A percentile compares a stretch with the other conserved stretches of the same genome.
Conservation (phyloP, 2,797 vertebrate species). For the Picus viridis region DNA sequence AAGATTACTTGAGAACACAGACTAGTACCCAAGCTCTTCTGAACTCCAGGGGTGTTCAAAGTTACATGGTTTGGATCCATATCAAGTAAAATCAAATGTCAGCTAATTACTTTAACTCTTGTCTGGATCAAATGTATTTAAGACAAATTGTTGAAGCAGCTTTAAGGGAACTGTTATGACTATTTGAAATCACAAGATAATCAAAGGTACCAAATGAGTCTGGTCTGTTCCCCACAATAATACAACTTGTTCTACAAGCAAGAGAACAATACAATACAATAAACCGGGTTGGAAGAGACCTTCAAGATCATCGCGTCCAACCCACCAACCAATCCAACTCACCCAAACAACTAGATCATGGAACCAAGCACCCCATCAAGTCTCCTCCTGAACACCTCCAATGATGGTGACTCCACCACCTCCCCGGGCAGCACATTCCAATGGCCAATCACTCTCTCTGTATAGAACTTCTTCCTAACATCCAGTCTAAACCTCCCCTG, state of each 20-base stretch:
- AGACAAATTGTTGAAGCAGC: background rate
- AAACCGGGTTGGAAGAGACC: too few species aligned
- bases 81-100: conserved; percentile 54
- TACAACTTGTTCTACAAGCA: conserved; percentile 18
- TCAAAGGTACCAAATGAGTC: background rate
- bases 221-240: conserved; percentile 36
- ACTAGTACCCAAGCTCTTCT: conserved; percentile 43
- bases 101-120: conserved; percentile 63
- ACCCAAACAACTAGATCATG: too few species aligned
- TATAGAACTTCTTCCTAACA: too few species aligned
- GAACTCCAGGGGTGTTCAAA: conserved; percentile 40
- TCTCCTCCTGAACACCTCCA: too few species aligned
- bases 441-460: too few species aligned
- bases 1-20: conserved; percentile 51
- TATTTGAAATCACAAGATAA: conserved; percentile 48
- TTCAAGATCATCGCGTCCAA: too few species aligned
- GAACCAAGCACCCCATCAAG: too few species aligned
- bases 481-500: too few species aligned
- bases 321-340: too few species aligned
- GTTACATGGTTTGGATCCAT: conserved; percentile 58
- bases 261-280: background rate
- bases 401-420: too few species aligned
- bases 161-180: conserved; percentile 52
- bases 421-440: too few species aligned
- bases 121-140: conserved; percentile 49